Conservation (phyloP, 2,888 invertebrate genomes). For the Stictocephala bisonia region DNA sequence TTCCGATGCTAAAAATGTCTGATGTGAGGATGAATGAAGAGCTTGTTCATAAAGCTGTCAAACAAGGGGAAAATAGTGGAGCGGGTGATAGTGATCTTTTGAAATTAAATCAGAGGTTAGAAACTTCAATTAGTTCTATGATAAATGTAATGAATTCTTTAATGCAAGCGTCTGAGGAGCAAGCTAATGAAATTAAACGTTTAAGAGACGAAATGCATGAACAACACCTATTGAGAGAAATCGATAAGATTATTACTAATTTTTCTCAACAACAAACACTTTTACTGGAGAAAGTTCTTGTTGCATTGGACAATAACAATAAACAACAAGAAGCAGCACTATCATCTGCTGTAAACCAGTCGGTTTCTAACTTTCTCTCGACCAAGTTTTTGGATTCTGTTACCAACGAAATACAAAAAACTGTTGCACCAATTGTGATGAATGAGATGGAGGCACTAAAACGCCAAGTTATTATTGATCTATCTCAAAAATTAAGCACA, state of each 20-base stretch:
- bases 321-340: constrained; percentile 68
- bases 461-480: constrained; percentile 78
- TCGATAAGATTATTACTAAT: constrained; percentile 37
- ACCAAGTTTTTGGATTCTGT: constrained; percentile 70
- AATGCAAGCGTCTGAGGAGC: constrained; percentile 31
- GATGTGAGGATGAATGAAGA: constrained; percentile 42
- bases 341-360: constrained; percentile 68
- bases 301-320: constrained; percentile 36
- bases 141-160: constrained; percentile 29
- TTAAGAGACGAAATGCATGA: constrained; percentile 37
- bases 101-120: constrained; percentile 31
- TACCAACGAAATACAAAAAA: constrained; percentile 69
- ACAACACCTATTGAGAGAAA: constrained; percentile 39
- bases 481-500: constrained; percentile 76
- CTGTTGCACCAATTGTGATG: constrained; percentile 61
- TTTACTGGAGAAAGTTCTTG: constrained; percentile 37
- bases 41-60: constrained; percentile 26
- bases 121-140: constrained; percentile 20
- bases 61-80: constrained; percentile 4
- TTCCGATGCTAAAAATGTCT: constrained; percentile 35
- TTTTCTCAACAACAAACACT: constrained; percentile 37
- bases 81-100: constrained; percentile 25
- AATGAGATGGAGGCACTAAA: constrained; percentile 79
- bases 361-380: constrained; percentile 67
- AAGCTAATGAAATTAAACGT: constrained; percentile 31